Evolutionary conservation across 92 coral and sea anemone genomes (phyloP), one percentile per base, ranked within the genome.

Genomic region (Montipora capitata): DNA sequence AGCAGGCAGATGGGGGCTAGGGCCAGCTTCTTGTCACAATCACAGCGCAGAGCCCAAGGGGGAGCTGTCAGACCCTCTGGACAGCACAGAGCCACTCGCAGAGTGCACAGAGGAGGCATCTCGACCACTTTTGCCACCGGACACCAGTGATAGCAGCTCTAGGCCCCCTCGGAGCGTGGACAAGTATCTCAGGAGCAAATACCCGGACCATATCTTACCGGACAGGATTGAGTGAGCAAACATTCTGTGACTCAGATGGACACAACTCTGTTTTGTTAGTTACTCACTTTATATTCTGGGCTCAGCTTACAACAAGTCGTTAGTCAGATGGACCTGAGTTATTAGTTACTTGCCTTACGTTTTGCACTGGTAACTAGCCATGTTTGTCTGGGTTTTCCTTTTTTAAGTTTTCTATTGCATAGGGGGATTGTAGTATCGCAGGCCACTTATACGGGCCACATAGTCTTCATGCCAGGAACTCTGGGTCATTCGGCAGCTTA

Each of bases 401-500:
- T 13, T 10, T 11, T 1, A 7, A 5, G 5, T 58, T 10, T 15
- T 58, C 64, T 58, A 2, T 10, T 58, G 64, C 64, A 58, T 58
- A 58, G 64, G 64, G 64, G 64, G 64, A 2, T 5, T 15, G 64
- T 58, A 58, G 64, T 58, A 58, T 58, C 64, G 51, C 51, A 45
- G 51, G 51, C 40, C 11, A 40, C 45, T 66, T 35, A 66, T 66
- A 20, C 11, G 42, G 72, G 39, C 11, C 43, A 16, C 72, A n/a
- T 65, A 66, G 39, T 38, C 12, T 20, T 10, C 72, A 27, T 7
- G 72, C 72, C 41, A 35, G 39, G 72, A 66, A 66, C 72, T 18
- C 44, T 66, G 72, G 72, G 72, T n/a, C 42, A 38, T 15, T 66
- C 39, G 72, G 72, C 27, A 15, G 41, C 40, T 38, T 66, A 66